Conservation (phyloP, 2,113 vertebrate genomes). For the Anseranas semipalmata region DNA sequence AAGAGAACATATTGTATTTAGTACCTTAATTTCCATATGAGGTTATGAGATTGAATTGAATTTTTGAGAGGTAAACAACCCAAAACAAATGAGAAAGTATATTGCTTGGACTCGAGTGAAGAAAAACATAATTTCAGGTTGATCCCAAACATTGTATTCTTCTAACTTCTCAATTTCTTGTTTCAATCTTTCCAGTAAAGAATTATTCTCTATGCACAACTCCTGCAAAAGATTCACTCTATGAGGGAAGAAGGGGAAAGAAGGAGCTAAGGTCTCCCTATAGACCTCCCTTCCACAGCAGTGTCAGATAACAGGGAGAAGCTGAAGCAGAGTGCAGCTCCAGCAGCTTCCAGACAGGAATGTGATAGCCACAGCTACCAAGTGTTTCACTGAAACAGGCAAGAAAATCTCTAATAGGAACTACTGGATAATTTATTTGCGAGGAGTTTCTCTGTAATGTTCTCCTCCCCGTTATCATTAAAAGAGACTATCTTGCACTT, state of each 20-base stretch:
- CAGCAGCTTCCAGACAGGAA: background rate
- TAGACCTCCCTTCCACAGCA: background rate
- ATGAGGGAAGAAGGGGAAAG: background rate
- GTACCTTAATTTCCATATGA: background rate
- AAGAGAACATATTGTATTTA: background rate
- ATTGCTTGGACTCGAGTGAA: background rate
- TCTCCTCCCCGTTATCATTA: background rate
- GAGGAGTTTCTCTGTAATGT: background rate
- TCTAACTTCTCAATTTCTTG: background rate
- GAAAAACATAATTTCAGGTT: background rate
- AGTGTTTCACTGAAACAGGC: background rate
- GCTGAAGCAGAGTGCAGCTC: background rate
- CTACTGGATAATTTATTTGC: background rate
- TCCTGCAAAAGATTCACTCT: background rate
- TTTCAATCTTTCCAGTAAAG: background rate
- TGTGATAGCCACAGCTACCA: background rate
- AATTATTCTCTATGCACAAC: background rate
- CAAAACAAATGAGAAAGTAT: background rate
- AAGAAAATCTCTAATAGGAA: background rate
- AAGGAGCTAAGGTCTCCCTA: background rate
- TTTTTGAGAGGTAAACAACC: conserved; percentile 8
- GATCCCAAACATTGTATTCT: background rate
- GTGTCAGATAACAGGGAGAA: background rate
- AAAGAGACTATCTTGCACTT: background rate
- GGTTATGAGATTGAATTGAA: background rate